Evolutionary conservation across 2,797 vertebrate genomes (phyloP).

Genomic region (Spinibarbus caldwelli): DNA sequence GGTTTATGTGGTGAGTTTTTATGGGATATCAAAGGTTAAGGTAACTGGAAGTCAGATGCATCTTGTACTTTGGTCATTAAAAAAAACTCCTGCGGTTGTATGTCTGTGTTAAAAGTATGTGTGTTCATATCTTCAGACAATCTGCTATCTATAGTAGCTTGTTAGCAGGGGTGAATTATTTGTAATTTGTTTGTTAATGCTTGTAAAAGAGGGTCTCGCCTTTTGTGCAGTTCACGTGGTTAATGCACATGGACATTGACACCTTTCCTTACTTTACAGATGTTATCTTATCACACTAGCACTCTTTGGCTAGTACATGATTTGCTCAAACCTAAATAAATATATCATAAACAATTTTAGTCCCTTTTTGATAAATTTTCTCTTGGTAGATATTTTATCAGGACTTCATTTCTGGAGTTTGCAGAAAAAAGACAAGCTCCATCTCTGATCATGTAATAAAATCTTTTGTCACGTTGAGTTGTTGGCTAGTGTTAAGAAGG

Average conservation of each 20-base stretch:
- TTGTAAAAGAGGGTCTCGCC: neutral
- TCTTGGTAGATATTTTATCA: neutral
- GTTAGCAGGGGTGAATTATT: constrained; percentile 5
- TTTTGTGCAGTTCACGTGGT: neutral
- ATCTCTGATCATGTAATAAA: neutral
- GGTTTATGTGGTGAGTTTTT: neutral
- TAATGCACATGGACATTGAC: neutral
- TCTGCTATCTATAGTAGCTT: neutral
- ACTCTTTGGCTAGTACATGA: neutral
- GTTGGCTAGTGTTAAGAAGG: neutral
- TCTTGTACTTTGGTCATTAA: constrained; percentile 43
- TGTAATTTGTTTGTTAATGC: neutral
- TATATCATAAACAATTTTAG: neutral
- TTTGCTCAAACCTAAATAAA: neutral
- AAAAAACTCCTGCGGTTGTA: neutral
- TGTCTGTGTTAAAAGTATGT: neutral
- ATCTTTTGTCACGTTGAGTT: neutral
- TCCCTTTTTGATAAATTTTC: neutral
- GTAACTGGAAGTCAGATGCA: neutral
- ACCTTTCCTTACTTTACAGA: too few relatives aligned
- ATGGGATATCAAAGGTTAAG: constrained; percentile 2
- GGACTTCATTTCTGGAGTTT: neutral
- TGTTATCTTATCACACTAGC: neutral
- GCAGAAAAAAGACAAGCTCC: neutral
- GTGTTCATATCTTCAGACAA: neutral